Evolutionary conservation across 2,113 vertebrate genomes (phyloP).

Genomic region (Osmerus eperlanus): DNA sequence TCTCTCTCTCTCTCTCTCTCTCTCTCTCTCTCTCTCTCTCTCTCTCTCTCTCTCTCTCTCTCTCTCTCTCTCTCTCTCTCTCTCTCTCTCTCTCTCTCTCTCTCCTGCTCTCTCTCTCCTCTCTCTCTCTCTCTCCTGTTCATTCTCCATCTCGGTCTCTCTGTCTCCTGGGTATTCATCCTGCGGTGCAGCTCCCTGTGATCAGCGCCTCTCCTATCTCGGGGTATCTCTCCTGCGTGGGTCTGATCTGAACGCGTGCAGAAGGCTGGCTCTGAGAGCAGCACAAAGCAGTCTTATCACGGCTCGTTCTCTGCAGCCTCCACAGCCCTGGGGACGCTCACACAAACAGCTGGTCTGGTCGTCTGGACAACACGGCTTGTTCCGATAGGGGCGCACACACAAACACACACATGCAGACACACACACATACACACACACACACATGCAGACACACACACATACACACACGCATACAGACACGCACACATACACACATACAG

Average conservation of each 20-base stretch:
- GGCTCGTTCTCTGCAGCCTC: conserved; percentile 50
- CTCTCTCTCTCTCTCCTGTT: not conserved
- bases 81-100: not conserved
- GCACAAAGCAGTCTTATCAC: conserved; percentile 48
- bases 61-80: not conserved
- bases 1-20: not conserved
- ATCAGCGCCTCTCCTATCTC: conserved; percentile 6
- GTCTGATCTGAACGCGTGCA: not conserved
- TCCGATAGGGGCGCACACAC: not conserved
- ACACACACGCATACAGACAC: too few relatives aligned
- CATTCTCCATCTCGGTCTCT: too few relatives aligned
- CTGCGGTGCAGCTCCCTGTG: conserved; percentile 35
- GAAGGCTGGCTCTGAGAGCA: conserved; percentile 30
- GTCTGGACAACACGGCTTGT: conserved; percentile 20
- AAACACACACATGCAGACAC: too few relatives aligned
- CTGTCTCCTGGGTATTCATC: not conserved
- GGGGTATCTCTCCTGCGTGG: too few relatives aligned
- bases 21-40: not conserved
- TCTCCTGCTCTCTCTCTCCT: not conserved
- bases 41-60: not conserved
- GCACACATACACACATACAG: too few relatives aligned
- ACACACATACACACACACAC: too few relatives aligned
- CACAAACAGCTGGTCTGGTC: conserved; percentile 32
- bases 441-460: too few relatives aligned
- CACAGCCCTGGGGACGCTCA: conserved; percentile 41